These are phyloP conservation scores for Benthosema pterotum DNA, from an alignment of 2,797 vertebrate species.

Conservation along the genomic window DNA sequence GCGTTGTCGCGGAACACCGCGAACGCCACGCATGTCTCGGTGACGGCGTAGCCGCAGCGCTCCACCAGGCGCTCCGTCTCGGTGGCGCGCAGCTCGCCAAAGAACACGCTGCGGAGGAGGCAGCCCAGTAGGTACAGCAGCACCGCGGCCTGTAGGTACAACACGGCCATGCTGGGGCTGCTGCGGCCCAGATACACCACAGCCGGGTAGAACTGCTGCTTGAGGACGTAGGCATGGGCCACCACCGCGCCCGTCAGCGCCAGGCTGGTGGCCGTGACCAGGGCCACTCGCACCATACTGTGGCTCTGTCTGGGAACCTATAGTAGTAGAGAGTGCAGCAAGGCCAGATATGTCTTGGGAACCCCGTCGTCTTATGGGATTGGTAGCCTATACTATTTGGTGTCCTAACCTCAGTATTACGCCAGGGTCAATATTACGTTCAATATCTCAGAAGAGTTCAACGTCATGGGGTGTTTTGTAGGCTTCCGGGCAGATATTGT, in stretches of 20 bases:
- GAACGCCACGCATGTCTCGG: conserved; percentile 98
- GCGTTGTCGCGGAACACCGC: conserved; percentile 98
- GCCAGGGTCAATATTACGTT: no score
- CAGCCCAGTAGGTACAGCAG: conserved; percentile 95
- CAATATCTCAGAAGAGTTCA: no score
- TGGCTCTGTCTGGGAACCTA: conserved; percentile 4
- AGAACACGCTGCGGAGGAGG: conserved; percentile 97
- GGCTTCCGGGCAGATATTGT: no score
- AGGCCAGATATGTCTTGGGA: no score
- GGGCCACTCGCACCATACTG: conserved; percentile 88
- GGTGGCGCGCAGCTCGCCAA: conserved; percentile 92
- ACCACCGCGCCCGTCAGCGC: conserved; percentile 91
- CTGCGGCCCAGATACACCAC: conserved; percentile 98
- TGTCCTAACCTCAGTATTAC: no score
- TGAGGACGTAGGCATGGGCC: conserved; percentile 93
- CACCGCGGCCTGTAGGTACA: conserved; percentile 97
- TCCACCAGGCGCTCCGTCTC: conserved; percentile 99
- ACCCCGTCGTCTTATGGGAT: no score
- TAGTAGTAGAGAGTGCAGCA: no score
- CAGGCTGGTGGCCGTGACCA: conserved; percentile 92
- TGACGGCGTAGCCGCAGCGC: conserved; percentile 97
- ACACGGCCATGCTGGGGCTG: conserved; percentile 97
- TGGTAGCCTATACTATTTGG: no score
- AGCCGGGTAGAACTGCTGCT: conserved; percentile 97
- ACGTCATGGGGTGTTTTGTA: no score